Base-by-base conservation (phyloP, 2,797 vertebrate genomes). In the Danio jaintianensis region DNA sequence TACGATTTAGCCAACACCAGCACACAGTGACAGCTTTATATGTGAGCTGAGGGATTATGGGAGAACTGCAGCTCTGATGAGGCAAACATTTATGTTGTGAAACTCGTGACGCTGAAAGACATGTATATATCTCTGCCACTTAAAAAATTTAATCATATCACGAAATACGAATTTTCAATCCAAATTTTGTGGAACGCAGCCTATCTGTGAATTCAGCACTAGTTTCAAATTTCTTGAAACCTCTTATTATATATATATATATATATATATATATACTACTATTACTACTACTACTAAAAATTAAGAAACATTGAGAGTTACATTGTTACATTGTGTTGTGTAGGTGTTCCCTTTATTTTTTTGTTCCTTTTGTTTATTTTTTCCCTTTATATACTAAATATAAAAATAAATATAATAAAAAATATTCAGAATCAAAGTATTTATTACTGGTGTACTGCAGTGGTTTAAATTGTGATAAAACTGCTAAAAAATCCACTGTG, bases 11-110 rank as follows among this genome's bases (percentile, higher is more conserved):
- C 75, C 79, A 79, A 66, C 72, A n/a, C 43, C 68, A 76, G 67
- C 73, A 75, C 68, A 70, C 53, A 52, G 45, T 71, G 83, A 70
- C 48, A 22, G 84, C 20, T 55, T 75, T 43, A 63, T 58, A 68
- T 78, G 13, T 50, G 69, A 81, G 47, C 52, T 42, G 74, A 67
- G 53, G 55, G 70, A 82, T 78, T 58, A 78, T 36, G 29, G 56
- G 45, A 66, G 59, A 64, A 63, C 55, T 11, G 1, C 42, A 52
- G 47, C 66, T 50, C 29, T 50, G 53, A 69, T 42, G 36, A 53
- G n/a, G 47, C 47, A 70, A 52, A 58, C 29, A 16, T 52, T 77
- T 45, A 4, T 71, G 38, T 0, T 1, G 36, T 36, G 40, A n/a
- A 42, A 22, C 53, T 72, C 53, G 8, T 16, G 20, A 43, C 1